Evolutionary conservation across 2,888 invertebrate species (phyloP).

Genomic region (Achlya flavicornis): DNA sequence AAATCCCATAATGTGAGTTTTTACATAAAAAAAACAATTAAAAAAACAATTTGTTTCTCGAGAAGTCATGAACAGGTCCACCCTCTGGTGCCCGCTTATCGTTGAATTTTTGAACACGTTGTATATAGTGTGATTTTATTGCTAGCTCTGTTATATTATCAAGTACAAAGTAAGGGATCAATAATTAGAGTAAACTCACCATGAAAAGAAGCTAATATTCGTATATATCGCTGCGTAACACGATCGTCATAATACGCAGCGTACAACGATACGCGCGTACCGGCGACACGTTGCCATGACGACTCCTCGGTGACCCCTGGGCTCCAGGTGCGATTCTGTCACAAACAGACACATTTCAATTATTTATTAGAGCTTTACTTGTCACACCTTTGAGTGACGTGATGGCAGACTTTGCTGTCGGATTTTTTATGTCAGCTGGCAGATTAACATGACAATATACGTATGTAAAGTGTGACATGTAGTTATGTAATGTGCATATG

Average conservation of each 20-base stretch:
- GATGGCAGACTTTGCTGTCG: background rate
- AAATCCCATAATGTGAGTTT: too few relatives aligned
- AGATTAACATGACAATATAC: background rate
- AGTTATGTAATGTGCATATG: too few relatives aligned
- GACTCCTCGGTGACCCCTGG: constrained; percentile 33
- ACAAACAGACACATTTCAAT: constrained; percentile 28
- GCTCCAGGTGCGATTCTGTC: constrained; percentile 69
- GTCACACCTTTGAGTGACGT: background rate
- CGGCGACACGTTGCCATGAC: constrained; percentile 69
- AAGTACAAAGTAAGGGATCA: too few relatives aligned
- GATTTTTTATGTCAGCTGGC: background rate
- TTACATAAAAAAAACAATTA: too few relatives aligned
- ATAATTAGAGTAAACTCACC: constrained; percentile 47
- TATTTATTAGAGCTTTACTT: background rate
- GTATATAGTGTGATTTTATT: too few relatives aligned
- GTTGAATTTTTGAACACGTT: too few relatives aligned
- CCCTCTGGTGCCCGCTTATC: too few relatives aligned
- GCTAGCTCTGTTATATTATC: too few relatives aligned
- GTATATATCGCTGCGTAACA: constrained; percentile 64
- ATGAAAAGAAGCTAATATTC: constrained; percentile 69
- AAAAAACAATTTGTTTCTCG: too few relatives aligned
- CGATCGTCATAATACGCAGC: constrained; percentile 83
- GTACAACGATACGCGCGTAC: constrained; percentile 75
- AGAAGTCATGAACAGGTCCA: too few relatives aligned
- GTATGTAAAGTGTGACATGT: background rate